A percentile compares a stretch with the other conserved stretches of the same genome.
These are phyloP conservation scores for Sardinella longiceps DNA, from an alignment of 2,797 vertebrate genomes.

Conservation along the genomic window DNA sequence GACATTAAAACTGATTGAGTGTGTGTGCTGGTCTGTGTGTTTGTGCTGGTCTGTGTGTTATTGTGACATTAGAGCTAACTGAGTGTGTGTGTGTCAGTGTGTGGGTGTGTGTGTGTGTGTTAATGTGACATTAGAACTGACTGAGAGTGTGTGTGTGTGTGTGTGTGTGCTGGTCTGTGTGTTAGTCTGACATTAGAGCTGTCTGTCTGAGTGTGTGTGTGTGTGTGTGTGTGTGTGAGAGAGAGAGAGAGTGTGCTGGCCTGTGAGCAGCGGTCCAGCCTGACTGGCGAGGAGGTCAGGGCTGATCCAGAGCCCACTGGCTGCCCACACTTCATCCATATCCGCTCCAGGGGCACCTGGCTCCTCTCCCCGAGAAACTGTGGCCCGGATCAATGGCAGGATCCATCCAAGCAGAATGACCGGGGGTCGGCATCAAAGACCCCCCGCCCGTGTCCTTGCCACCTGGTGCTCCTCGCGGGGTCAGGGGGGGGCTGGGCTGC, in stretches of 20 bases:
- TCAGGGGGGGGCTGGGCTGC: conserved; percentile 44
- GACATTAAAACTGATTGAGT: background rate
- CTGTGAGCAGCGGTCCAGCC: conserved; percentile 54
- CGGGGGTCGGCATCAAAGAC: conserved; percentile 76
- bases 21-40: too few relatives aligned
- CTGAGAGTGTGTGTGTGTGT: background rate
- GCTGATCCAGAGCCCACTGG: conserved; percentile 44
- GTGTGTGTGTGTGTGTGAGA: background rate
- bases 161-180: too few relatives aligned
- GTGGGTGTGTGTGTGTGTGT: background rate
- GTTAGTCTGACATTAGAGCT: too few relatives aligned
- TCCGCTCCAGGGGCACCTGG: conserved; percentile 66
- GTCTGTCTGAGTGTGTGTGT: too few relatives aligned
- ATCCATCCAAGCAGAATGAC: conserved; percentile 65
- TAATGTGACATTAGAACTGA: background rate
- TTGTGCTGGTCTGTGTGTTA: too few relatives aligned
- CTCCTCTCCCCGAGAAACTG: conserved; percentile 64
- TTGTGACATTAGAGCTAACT: too few relatives aligned
- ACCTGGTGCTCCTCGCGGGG: conserved; percentile 68
- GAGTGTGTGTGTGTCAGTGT: too few relatives aligned
- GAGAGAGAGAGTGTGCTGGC: conserved; percentile 45
- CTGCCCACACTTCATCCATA: conserved; percentile 59
- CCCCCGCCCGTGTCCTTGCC: conserved; percentile 70
- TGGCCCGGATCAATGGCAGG: conserved; percentile 65
- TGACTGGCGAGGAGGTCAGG: background rate